phyloP scores from a whole-genome alignment of 2,888 invertebrate species.

The Eurytoma adleriae region DNA sequence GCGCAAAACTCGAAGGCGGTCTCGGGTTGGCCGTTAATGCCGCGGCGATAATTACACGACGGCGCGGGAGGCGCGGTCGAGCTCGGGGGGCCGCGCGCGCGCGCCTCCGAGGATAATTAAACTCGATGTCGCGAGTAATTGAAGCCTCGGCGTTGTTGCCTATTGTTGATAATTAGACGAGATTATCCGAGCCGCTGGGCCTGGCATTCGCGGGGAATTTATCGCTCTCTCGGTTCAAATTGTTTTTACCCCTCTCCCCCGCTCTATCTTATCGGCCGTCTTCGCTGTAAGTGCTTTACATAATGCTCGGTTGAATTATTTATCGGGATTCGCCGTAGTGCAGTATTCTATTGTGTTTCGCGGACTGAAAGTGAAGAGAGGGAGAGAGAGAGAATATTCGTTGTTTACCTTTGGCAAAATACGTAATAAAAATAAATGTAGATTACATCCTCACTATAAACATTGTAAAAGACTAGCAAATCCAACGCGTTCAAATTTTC shows the following conservation, averaged over 20 bases:
- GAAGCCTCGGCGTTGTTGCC: constrained; percentile 33
- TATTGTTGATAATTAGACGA: constrained; percentile 49
- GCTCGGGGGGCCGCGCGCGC: constrained; percentile 17
- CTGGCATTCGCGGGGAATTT: background rate
- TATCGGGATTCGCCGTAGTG: too few species aligned
- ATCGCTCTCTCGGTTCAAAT: background rate
- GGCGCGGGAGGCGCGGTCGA: constrained; percentile 17
- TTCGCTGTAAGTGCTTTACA: too few species aligned
- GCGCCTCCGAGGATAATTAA: constrained; percentile 51
- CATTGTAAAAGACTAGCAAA: too few species aligned
- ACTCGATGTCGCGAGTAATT: constrained; percentile 52
- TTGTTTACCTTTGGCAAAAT: too few species aligned
- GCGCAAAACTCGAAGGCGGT: too few species aligned
- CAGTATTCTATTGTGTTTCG: too few species aligned
- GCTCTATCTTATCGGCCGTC: background rate
- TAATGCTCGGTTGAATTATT: too few species aligned
- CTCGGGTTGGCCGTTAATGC: constrained; percentile 20
- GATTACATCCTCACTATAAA: too few species aligned
- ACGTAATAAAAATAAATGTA: too few species aligned
- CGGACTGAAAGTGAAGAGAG: too few species aligned
- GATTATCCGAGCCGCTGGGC: constrained; percentile 36
- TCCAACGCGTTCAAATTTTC: too few species aligned
- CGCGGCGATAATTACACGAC: constrained; percentile 45
- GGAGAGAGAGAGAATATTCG: too few species aligned
- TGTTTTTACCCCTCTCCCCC: background rate